Conservation (phyloP, 2,797 vertebrate species). For the Hemitrygon akajei region DNA sequence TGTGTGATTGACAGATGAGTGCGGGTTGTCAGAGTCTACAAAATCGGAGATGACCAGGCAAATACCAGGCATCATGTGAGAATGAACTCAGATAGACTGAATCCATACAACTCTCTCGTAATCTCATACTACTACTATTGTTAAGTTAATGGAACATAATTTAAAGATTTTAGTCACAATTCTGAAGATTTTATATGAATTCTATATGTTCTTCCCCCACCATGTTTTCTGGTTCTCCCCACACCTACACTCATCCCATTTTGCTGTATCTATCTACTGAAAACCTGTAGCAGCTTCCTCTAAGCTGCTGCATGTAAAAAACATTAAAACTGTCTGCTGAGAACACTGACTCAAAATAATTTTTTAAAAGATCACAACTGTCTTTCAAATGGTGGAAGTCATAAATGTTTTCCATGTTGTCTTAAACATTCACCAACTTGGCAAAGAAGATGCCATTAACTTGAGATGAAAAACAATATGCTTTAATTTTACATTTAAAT, state of each 20-base stretch:
- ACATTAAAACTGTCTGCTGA: neutral
- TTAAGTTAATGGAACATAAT: neutral
- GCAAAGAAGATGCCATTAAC: neutral
- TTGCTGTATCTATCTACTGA: neutral
- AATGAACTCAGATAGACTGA: neutral
- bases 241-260: neutral
- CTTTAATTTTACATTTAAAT: slow-evolving; percentile 24
- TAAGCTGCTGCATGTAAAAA: neutral
- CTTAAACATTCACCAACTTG: neutral
- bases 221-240: neutral
- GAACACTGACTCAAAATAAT: neutral
- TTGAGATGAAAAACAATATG: neutral
- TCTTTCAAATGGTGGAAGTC: neutral
- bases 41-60: too few relatives aligned
- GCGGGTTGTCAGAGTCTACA: too few relatives aligned
- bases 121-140: neutral
- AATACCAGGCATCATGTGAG: neutral
- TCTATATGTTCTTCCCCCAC: neutral
- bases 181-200: neutral
- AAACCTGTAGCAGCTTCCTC: neutral
- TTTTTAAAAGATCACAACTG: too few relatives aligned
- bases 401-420: neutral
- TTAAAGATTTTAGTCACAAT: neutral
- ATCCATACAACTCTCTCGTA: neutral
- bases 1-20: too few relatives aligned